These are phyloP conservation scores for Synergus gifuensis DNA, from an alignment of 2,888 invertebrate genomes.

Conservation along the genomic window DNA sequence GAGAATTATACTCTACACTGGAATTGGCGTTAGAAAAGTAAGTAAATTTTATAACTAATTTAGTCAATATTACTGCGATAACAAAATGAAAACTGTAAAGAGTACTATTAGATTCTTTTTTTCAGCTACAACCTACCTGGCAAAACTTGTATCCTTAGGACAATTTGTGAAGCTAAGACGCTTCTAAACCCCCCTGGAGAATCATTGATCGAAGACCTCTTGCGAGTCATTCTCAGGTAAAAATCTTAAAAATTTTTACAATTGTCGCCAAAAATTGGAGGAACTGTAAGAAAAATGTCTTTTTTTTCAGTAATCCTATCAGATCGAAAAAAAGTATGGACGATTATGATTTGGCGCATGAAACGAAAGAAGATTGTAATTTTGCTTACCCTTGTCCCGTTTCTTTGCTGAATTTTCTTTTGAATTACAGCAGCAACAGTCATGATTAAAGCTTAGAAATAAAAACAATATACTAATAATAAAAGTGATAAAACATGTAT, in stretches of 20 bases:
- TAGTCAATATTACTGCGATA: not conserved
- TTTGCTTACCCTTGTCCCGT: conserved; percentile 70
- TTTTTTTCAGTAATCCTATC: conserved; percentile 64
- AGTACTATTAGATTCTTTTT: not conserved
- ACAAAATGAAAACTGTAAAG: not conserved
- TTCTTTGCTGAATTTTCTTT: conserved; percentile 69
- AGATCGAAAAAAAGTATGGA: conserved; percentile 57
- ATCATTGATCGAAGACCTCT: conserved; percentile 84
- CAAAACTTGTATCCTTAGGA: conserved; percentile 82
- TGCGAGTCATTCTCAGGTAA: conserved; percentile 83
- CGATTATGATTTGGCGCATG: conserved; percentile 69
- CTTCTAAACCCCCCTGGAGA: conserved; percentile 81
- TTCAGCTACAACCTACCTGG: conserved; percentile 83
- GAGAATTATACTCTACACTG: conserved; percentile 80
- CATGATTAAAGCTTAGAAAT: not conserved
- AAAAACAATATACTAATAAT: not conserved
- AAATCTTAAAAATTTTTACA: not conserved
- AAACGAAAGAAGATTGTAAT: conserved; percentile 62
- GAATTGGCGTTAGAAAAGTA: conserved; percentile 69
- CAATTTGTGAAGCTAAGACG: conserved; percentile 84
- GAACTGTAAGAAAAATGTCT: conserved; percentile 16
- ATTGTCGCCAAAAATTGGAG: not conserved
- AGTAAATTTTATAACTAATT: not conserved
- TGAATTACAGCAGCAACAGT: conserved; percentile 50
- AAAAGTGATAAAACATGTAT: not conserved